Percentiles rank a stretch among this genome's conserved stretches.
Conservation (phyloP, 2,113 vertebrate genomes). For the Chunga burmeisteri region DNA sequence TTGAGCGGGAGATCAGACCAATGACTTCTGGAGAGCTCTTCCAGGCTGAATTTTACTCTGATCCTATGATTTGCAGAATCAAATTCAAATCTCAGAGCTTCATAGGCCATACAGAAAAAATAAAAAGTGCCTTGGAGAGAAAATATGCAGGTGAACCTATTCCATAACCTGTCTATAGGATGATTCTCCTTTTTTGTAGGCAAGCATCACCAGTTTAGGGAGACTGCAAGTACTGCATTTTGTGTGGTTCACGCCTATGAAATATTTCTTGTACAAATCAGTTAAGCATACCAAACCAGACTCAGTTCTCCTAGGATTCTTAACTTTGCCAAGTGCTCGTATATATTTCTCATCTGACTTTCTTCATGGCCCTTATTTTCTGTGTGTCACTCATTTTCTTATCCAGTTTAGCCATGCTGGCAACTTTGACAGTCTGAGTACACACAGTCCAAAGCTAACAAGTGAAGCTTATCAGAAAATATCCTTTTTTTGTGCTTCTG, state of each 20-base stretch:
- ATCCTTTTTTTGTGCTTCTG: background rate
- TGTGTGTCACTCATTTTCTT: slow-evolving; percentile 31
- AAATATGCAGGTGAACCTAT: background rate
- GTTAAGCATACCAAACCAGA: background rate
- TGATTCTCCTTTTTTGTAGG: background rate
- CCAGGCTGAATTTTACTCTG: background rate
- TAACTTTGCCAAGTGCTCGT: background rate
- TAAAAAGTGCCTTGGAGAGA: background rate
- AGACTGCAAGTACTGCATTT: background rate
- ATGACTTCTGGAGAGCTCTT: background rate
- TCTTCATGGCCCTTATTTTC: background rate
- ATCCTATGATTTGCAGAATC: background rate
- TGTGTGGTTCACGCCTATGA: background rate
- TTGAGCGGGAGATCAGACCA: background rate
- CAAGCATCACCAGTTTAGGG: background rate
- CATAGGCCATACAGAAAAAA: background rate
- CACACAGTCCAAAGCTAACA: slow-evolving; percentile 1
- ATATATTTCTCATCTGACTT: background rate
- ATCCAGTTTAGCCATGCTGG: background rate
- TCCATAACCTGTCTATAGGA: background rate
- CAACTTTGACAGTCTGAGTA: background rate
- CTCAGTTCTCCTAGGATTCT: background rate
- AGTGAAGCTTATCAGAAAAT: slow-evolving; percentile 43
- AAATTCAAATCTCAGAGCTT: background rate
- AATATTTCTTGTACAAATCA: background rate